These are phyloP conservation scores for Crocallis elinguaria DNA, from an alignment of 2,888 invertebrate genomes.

Conservation along the genomic window DNA sequence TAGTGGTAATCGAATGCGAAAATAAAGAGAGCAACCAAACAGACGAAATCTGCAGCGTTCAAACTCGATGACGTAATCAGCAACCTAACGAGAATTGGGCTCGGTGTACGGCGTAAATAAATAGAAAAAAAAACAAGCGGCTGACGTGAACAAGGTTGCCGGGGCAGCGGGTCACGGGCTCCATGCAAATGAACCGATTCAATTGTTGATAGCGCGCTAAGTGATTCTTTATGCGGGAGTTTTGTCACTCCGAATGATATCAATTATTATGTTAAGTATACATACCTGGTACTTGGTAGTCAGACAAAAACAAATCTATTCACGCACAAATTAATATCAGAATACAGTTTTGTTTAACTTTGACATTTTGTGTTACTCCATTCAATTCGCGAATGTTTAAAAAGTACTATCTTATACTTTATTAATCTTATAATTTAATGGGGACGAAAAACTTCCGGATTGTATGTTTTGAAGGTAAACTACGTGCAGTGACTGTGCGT, in stretches of 20 bases:
- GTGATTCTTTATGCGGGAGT: constrained; percentile 23
- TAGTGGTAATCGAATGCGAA: too few relatives aligned
- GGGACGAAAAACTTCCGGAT: too few relatives aligned
- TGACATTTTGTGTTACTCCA: too few relatives aligned
- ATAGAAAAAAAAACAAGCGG: constrained; percentile 48
- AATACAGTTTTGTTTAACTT: too few relatives aligned
- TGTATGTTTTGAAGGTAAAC: too few relatives aligned
- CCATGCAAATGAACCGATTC: constrained; percentile 71
- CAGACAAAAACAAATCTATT: too few relatives aligned
- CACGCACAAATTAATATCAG: too few relatives aligned
- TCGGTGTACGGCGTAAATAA: constrained; percentile 41
- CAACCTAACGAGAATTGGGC: constrained; percentile 1
- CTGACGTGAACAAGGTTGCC: constrained; percentile 59
- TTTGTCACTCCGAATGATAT: neutral
- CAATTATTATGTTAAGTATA: neutral
- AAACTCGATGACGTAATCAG: constrained; percentile 37
- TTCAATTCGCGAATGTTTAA: too few relatives aligned
- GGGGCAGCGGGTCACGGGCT: constrained; percentile 73
- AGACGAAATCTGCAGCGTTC: neutral
- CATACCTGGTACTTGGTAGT: too few relatives aligned
- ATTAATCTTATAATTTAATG: too few relatives aligned
- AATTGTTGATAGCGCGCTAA: constrained; percentile 56
- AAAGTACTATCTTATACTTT: too few relatives aligned
- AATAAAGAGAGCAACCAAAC: neutral
- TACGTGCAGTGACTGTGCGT: too few relatives aligned